Conservation (phyloP, 2,888 invertebrate species). For the Dolichomitus sp. region DNA sequence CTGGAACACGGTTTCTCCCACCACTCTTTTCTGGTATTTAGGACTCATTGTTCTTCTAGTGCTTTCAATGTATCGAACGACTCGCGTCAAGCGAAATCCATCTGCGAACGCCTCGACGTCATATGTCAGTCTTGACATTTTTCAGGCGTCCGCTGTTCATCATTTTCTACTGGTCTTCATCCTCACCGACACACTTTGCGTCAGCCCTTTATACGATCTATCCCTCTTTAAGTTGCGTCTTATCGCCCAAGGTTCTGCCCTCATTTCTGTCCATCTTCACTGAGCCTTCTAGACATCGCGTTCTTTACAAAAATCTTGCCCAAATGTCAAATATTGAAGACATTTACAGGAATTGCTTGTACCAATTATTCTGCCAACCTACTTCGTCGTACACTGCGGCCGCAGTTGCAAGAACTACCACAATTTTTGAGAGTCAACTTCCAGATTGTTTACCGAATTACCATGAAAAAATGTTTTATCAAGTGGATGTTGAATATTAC, state of each 20-base stretch:
- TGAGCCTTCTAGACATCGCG: neutral
- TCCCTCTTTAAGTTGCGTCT: slow-evolving; percentile 28
- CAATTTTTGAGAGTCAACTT: too few relatives aligned
- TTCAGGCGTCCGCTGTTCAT: neutral
- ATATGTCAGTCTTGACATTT: slow-evolving; percentile 15
- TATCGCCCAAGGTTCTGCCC: slow-evolving; percentile 13
- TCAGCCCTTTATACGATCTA: neutral
- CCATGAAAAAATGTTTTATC: too few relatives aligned
- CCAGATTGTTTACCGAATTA: too few relatives aligned
- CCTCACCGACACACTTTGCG: neutral
- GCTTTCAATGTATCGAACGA: slow-evolving; percentile 47
- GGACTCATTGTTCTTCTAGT: slow-evolving; percentile 64
- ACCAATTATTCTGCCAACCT: neutral
- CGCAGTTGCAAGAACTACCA: too few relatives aligned
- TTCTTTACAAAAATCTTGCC: neutral
- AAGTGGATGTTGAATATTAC: too few relatives aligned
- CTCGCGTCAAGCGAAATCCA: slow-evolving; percentile 33
- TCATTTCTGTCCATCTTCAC: neutral
- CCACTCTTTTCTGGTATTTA: slow-evolving; percentile 50
- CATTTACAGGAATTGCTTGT: neutral
- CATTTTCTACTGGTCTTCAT: neutral
- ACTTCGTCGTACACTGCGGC: too few relatives aligned
- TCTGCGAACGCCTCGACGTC: slow-evolving; percentile 16
- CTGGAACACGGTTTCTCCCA: slow-evolving; percentile 9
- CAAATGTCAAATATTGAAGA: neutral